Evolutionary conservation across 1,140 invertebrate genomes (phyloP), one percentile per base, ranked within the genome.

Genomic region (Drosophila micromelanica): DNA sequence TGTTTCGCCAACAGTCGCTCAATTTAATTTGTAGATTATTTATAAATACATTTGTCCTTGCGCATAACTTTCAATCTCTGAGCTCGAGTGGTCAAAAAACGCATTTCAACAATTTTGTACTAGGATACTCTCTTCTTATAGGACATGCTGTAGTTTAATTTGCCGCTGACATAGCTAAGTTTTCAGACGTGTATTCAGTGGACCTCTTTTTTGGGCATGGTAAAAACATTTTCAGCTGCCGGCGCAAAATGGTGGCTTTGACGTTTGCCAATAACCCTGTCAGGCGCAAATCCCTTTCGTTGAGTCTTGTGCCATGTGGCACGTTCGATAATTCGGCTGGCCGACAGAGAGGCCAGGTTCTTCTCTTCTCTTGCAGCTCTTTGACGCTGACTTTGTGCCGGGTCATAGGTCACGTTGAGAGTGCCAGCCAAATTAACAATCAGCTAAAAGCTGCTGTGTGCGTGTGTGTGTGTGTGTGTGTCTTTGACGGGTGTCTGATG

Each of bases 401-500:
- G 40, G 20, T 30, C 38, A 11, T 13, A 56, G 17, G 37, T 40
- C 52, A 38, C 48, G 48, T 11, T 40, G 60, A 30, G 49, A 57
- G 72, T 54, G 40, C 54, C 63, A 73, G 82, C 43, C 62, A 78
- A 81, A 74, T 82, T 82, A 51, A 27, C 60, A 49, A 60, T 59
- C 49, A 78, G 72, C 64, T 65, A 12, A 45, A 48, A 45, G 43
- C 27, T 5, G 17, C 23, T 13, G 12, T 2, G n/a, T n/a, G n/a
- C n/a, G n/a, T n/a, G n/a, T n/a, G n/a, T 17, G 17, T 2, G 7
- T n/a, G 9, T 3, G 8, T 13, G n/a, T 11, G 1, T 9, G 9
- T 4, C 13, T 27, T 4, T 38, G 17, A 7, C 4, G 17, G 3
- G 13, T 5, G 27, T 8, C 7, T 17, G 17, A 9, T 11, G 12